phyloP scores from a whole-genome alignment of 2,888 invertebrate genomes.

The Rapana venosa region DNA sequence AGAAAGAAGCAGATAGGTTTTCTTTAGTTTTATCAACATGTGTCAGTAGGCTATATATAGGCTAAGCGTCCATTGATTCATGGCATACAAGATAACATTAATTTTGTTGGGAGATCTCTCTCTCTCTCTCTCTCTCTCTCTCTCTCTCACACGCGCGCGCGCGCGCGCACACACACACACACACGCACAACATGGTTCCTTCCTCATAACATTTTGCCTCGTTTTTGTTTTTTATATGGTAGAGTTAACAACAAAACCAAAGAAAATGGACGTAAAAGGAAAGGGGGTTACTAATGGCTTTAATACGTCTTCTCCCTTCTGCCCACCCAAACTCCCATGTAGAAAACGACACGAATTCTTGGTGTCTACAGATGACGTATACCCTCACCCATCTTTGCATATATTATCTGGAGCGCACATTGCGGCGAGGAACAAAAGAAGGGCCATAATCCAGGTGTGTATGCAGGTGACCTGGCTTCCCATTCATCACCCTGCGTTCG shows the following conservation, averaged over 20 bases:
- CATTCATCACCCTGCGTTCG: background rate
- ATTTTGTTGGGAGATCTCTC: no score
- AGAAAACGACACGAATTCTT: background rate
- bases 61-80: no score
- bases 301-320: background rate
- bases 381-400: background rate
- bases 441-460: conserved; percentile 18
- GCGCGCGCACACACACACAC: conserved; percentile 15
- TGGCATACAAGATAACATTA: no score
- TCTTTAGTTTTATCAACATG: no score
- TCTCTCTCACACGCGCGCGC: background rate
- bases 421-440: background rate
- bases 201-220: background rate
- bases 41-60: no score
- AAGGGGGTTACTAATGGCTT: background rate
- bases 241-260: background rate
- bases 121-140: no score
- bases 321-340: background rate
- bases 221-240: background rate
- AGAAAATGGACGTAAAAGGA: background rate
- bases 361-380: background rate
- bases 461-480: conserved; percentile 7
- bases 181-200: background rate
- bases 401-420: conserved; percentile 1
- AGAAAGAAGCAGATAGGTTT: no score